Base-by-base conservation (phyloP, 2,888 invertebrate species). In the Rhorus exstirpatorius region DNA sequence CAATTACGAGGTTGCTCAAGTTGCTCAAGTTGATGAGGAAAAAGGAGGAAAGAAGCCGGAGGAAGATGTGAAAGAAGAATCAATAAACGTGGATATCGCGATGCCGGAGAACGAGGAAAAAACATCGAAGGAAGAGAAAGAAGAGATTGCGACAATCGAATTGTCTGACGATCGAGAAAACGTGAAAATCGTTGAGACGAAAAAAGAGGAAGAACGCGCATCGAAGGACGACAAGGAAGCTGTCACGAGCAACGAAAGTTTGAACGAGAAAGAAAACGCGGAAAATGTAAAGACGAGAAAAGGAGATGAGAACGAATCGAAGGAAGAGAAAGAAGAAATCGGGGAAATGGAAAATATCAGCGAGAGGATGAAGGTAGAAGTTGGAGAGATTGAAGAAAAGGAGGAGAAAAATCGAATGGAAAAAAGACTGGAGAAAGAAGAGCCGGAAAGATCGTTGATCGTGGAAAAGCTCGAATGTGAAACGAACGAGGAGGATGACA, bases 271-370 rank as follows among this genome's bases (percentile, higher is more conserved):
- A 26, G 85, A 83, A 2, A 85, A 84, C 0, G 75, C 35, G 55
- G 87, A 86, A 84, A 76, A 86, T 7, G 85, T 86, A 63, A 49
- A 68, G 46, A 91, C 90, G 89, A 93, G 92, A 44, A 46, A 17
- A 17, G 31, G 17, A 38, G 17, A 41, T 3, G 12, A 8, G 6
- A n/a, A 55, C 0, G 21, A 17, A 4, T 26, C 26, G 19, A 10
- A n/a, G 17, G 35, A 21, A n/a, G 61, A n/a, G 6, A 19, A 10
- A 4, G 44, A 35, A 21, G 35, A 17, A n/a, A 41, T 8, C 10
- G 12, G 6, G 58, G 41, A 65, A 24, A 44, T 24, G 26, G 10
- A 67, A 35, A 17, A 4, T 0, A 12, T 6, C 12, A 17, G 21
- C 55, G 26, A 21, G 17, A 0, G 17, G 6, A 49, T 24, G 12